Percentiles rank a stretch among this genome's conserved stretches.
phyloP scores from a whole-genome alignment of 2,888 invertebrate genomes.

The Aporophyla lueneburgensis region DNA sequence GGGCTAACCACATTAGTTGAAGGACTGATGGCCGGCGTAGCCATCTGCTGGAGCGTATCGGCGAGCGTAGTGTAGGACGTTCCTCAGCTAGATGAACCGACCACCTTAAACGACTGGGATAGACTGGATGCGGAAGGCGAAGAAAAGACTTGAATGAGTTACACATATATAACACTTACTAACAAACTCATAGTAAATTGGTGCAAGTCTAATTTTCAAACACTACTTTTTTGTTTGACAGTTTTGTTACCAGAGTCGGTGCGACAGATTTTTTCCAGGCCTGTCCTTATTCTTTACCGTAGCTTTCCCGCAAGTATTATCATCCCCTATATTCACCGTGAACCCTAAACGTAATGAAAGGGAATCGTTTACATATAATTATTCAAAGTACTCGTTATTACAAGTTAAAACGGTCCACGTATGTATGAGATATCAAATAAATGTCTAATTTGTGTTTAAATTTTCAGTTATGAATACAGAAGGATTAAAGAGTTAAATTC shows the following conservation, averaged over 20 bases:
- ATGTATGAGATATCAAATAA: slow-evolving; percentile 65
- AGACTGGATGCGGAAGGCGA: too few species aligned
- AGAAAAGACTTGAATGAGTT: too few species aligned
- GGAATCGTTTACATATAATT: slow-evolving; percentile 78
- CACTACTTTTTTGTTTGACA: neutral
- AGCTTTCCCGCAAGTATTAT: slow-evolving; percentile 15
- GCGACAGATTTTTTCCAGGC: neutral
- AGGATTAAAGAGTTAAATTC: slow-evolving; percentile 56
- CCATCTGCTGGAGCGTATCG: too few species aligned
- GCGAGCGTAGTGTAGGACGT: too few species aligned
- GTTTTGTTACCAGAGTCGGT: neutral
- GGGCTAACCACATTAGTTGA: too few species aligned
- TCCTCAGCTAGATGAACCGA: too few species aligned
- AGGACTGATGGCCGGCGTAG: too few species aligned
- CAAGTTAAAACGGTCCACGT: slow-evolving; percentile 60
- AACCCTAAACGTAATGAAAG: slow-evolving; percentile 66
- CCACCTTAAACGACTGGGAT: too few species aligned
- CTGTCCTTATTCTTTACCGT: neutral
- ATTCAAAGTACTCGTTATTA: slow-evolving; percentile 72
- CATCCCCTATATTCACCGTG: slow-evolving; percentile 45
- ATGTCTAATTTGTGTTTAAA: slow-evolving; percentile 61
- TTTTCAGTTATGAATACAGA: slow-evolving; percentile 50
- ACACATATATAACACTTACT: neutral
- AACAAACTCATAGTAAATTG: neutral
- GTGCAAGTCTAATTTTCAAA: too few species aligned